Base-by-base conservation (phyloP, 2,113 vertebrate genomes). In the Takifugu bimaculatus region DNA sequence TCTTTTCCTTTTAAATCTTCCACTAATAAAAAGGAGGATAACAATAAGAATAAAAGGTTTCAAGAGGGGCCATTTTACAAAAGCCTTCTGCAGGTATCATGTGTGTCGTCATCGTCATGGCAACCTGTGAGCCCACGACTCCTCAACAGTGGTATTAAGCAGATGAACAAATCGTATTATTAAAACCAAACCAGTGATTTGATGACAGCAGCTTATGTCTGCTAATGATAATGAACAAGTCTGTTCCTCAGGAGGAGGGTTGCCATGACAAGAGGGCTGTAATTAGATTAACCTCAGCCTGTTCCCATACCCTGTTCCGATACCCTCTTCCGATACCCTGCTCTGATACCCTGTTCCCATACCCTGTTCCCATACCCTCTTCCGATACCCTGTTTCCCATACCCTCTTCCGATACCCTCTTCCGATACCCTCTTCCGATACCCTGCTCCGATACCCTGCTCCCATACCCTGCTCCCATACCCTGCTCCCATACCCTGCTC, bases 221-320 rank as follows among this genome's bases (percentile, higher is more conserved):
- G 83, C 84, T 83, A 81, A 84, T 60, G 68, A 80, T 85, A 84
- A 88, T 80, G 78, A 87, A 81, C 71, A 63, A 78, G 77, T 73
- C 70, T 78, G 81, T 83, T 79, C 80, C 73, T 85, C 70, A 39
- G 68, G 70, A 84, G 70, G 72, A 73, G 78, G 78, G 82, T 80
- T 79, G 82, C 85, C 79, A 79, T 85, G 84, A 88, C 87, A 80
- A 75, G 78, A 77, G 88, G 75, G 80, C 83, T 87, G 86, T 90
- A 88, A 90, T 89, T 89, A 89, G 86, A 84, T 87, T 88, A 89
- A 75, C 72, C 87, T 79, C 86, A 74, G 88, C 70, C 11, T 89
- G 85, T 85, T 68, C 20, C 20, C 65, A 83, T 81, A 81, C 68
- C 79, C 82, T 11, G 20, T 20, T 20, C 20, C 20, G 20, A 20